Conservation (phyloP, 53 echinoderm and acorn worm species). For the Mesocentrotus franciscanus region DNA sequence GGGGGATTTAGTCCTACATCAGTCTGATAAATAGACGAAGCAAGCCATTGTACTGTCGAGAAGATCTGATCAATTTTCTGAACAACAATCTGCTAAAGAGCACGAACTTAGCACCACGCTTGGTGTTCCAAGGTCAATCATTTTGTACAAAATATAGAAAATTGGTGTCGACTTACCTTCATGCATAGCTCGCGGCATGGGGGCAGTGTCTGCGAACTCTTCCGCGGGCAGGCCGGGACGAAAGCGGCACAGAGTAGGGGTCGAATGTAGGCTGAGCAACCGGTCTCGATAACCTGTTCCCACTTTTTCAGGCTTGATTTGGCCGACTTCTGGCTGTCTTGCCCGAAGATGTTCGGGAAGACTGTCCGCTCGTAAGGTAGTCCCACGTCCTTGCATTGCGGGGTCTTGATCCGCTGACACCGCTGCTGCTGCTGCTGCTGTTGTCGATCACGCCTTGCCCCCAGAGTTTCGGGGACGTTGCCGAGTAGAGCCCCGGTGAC, state of each 20-base stretch:
- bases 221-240: constrained; percentile 86
- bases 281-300: constrained; percentile 75
- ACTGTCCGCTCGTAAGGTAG: constrained; percentile 79
- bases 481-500: not conserved
- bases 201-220: constrained; percentile 74
- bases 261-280: constrained; percentile 88
- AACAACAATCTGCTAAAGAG: not conserved
- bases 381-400: constrained; percentile 74
- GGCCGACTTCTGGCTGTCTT: constrained; percentile 76
- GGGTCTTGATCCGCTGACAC: constrained; percentile 73
- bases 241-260: constrained; percentile 84
- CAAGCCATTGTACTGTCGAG: not conserved
- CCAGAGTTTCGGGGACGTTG: constrained; percentile 47
- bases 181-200: constrained; percentile 86
- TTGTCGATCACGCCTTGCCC: constrained; percentile 63
- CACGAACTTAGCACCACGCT: not conserved
- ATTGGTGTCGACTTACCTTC: constrained; percentile 68
- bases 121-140: not conserved
- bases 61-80: not conserved
- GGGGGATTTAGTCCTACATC: not conserved
- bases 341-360: constrained; percentile 90
- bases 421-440: constrained; percentile 61
- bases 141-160: not conserved
- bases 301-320: constrained; percentile 70
- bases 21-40: not conserved